A percentile compares a stretch with the other conserved stretches of the same genome.
These are phyloP conservation scores for Cryptoleucopteryx plumbea DNA, from an alignment of 2,113 vertebrate genomes.

Conservation along the genomic window DNA sequence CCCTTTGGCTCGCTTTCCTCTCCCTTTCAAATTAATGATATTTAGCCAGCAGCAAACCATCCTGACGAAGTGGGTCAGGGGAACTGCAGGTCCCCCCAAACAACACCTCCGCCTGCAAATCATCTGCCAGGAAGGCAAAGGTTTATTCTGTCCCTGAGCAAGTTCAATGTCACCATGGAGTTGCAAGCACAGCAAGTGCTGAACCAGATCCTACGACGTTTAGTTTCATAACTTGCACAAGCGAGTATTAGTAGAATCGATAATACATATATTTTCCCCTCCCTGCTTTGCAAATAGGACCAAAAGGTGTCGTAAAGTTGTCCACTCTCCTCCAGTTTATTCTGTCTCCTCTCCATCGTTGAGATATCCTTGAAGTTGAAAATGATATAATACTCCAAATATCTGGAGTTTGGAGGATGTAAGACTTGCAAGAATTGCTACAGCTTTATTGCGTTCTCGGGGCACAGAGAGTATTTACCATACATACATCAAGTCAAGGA, in stretches of 20 bases:
- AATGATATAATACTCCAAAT: constrained; percentile 60
- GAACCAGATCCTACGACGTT: neutral
- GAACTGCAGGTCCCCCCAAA: constrained; percentile 2
- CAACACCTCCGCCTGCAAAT: neutral
- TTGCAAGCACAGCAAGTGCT: constrained; percentile 56
- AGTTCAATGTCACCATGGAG: constrained; percentile 55
- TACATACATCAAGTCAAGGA: constrained; percentile 67
- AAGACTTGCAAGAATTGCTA: constrained; percentile 70
- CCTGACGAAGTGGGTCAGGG: constrained; percentile 29
- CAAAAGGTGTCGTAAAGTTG: constrained; percentile 36
- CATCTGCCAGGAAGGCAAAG: constrained; percentile 41
- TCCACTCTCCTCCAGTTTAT: neutral
- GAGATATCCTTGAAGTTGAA: constrained; percentile 57
- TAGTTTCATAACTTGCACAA: constrained; percentile 31
- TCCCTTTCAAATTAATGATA: neutral
- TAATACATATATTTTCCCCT: neutral
- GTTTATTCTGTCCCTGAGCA: constrained; percentile 50
- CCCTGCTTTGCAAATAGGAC: constrained; percentile 36
- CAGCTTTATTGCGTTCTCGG: constrained; percentile 71
- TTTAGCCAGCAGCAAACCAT: constrained; percentile 43
- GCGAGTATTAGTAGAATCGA: neutral
- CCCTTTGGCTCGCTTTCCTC: neutral
- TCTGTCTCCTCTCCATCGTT: neutral
- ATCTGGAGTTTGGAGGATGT: constrained; percentile 68
- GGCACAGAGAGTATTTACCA: constrained; percentile 71